Evolutionary conservation across 1,140 invertebrate species (phyloP).

Genomic region (Adoxophyes honmai): DNA sequence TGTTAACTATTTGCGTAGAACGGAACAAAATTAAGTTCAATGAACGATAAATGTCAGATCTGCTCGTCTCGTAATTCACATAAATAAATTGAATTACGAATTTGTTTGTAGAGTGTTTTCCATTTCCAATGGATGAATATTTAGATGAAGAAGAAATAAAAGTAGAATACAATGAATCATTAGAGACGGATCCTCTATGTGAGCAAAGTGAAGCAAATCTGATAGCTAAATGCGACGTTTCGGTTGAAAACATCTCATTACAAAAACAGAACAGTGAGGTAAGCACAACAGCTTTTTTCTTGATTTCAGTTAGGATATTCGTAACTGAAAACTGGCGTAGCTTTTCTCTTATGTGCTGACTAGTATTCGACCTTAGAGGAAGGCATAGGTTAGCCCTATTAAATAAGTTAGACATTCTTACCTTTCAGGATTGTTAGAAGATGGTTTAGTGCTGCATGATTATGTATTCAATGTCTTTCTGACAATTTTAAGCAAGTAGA

Average conservation of each 20-base stretch:
- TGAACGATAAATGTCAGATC: not conserved
- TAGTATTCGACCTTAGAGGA: too few species aligned
- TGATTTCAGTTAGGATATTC: too few species aligned
- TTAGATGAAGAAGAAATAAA: constrained; percentile 37
- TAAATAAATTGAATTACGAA: not conserved
- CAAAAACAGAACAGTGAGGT: too few species aligned
- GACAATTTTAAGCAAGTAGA: too few species aligned
- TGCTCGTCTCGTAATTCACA: not conserved
- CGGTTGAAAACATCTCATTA: not conserved
- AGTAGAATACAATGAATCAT: constrained; percentile 37
- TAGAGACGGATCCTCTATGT: constrained; percentile 29
- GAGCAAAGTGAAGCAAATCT: constrained; percentile 6
- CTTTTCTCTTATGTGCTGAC: too few species aligned
- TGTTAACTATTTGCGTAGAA: not conserved
- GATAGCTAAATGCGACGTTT: not conserved
- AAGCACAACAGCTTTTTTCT: too few species aligned
- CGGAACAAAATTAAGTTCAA: not conserved
- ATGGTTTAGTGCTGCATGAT: too few species aligned
- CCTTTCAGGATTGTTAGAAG: too few species aligned
- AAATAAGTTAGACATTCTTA: too few species aligned
- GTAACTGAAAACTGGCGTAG: too few species aligned
- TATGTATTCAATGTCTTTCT: too few species aligned
- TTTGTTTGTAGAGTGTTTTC: not conserved
- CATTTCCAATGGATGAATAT: not conserved
- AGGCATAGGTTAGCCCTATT: too few species aligned